These are phyloP conservation scores for Prorops nasuta DNA, from an alignment of 1,140 invertebrate genomes.

Conservation along the genomic window DNA sequence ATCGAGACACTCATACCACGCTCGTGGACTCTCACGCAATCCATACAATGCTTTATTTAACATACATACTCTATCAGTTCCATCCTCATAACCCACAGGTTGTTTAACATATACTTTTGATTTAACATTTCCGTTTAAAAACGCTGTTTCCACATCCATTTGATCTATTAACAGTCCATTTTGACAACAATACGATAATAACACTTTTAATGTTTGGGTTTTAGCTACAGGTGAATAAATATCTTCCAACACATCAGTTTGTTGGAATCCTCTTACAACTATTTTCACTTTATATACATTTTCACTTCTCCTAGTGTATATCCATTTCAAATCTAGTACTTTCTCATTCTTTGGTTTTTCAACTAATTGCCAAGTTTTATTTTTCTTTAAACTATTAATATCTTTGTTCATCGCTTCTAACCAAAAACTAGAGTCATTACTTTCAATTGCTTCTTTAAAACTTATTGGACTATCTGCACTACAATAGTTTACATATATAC, in stretches of 20 bases:
- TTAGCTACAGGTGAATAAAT: background rate
- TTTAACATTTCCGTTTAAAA: background rate
- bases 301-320: slow-evolving; percentile 35
- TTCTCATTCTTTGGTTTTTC: slow-evolving; percentile 27
- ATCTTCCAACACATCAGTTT: slow-evolving; percentile 22
- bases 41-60: background rate
- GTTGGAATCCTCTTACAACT: slow-evolving; percentile 43
- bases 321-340: slow-evolving; percentile 42
- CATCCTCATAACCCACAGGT: background rate
- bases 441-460: slow-evolving; percentile 36
- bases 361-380: slow-evolving; percentile 42
- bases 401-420: slow-evolving; percentile 43
- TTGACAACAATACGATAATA: background rate
- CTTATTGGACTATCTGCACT: slow-evolving; percentile 11
- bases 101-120: slow-evolving; percentile 3
- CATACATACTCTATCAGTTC: background rate
- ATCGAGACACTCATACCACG: slow-evolving; percentile 27
- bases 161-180: background rate
- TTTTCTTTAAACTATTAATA: slow-evolving; percentile 37
- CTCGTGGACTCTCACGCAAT: slow-evolving; percentile 13
- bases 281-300: slow-evolving; percentile 41
- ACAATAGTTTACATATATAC: background rate
- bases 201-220: background rate
- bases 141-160: slow-evolving; percentile 1
- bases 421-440: slow-evolving; percentile 36